Conservation (phyloP, 1,140 invertebrate genomes). For the Pseudoatta argentina region DNA sequence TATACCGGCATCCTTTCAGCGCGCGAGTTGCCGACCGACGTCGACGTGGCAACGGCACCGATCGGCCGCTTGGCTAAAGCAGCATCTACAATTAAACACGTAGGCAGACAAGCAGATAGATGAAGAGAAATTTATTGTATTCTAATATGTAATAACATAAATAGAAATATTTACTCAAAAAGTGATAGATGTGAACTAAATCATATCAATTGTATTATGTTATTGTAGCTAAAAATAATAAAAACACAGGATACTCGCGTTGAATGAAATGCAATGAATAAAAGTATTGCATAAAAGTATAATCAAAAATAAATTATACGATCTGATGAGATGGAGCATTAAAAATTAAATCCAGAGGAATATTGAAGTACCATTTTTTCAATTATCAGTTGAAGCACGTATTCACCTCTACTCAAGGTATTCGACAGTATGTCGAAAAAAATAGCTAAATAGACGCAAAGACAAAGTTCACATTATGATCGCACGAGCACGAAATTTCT, state of each 20-base stretch:
- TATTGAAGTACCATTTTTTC: not conserved
- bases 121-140: slow-evolving; percentile 21
- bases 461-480: not conserved
- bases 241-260: not conserved
- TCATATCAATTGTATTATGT: not conserved
- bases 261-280: not conserved
- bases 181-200: not conserved
- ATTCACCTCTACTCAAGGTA: not conserved
- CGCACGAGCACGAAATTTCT: slow-evolving; percentile 37
- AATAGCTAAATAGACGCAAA: slow-evolving; percentile 16
- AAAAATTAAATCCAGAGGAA: not conserved
- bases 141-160: not conserved
- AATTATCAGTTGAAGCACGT: not conserved
- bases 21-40: slow-evolving; percentile 63
- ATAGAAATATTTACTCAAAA: not conserved
- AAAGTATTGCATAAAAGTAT: not conserved
- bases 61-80: slow-evolving; percentile 34
- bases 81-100: slow-evolving; percentile 36
- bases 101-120: not conserved
- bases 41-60: slow-evolving; percentile 42
- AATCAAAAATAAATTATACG: not conserved
- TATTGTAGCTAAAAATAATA: slow-evolving; percentile 7
- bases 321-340: too few species aligned
- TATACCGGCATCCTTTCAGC: slow-evolving; percentile 68
- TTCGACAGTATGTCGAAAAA: not conserved